Base-by-base conservation (phyloP, 2,113 vertebrate species). In the Ceuthmochares aereus region DNA sequence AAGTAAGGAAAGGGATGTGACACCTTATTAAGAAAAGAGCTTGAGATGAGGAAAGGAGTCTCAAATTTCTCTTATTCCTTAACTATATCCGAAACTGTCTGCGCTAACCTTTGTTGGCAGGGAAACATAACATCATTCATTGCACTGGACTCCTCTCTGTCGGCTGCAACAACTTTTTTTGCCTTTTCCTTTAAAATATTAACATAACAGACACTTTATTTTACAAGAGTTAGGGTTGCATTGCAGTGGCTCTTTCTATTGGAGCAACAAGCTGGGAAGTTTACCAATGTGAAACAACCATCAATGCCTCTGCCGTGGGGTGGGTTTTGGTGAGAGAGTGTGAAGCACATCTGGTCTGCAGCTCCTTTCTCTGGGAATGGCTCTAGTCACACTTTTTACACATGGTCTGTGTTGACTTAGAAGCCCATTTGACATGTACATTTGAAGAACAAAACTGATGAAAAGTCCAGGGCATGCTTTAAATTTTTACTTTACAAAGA, bases 261-360 rank as follows among this genome's bases (percentile, higher is more conserved):
- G 40, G 55, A 47, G 11, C 55, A 67, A 8, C 7, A 55, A 42
- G 15, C 42, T 83, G 90, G 68, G 60, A 67, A 47, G 29, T n/a
- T 80, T 6, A 84, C 20, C 52, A 75, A 16, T 7, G 23, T 87
- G 87, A 64, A 95, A 60, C 94, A 96, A 23, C 66, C 87, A 70
- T 10, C 75, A 74, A 3, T 78, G 51, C 83, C 87, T 97, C 75
- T 13, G 12, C 84, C 22, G 4, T 43, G 88, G 95, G 73, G 60
- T 19, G 7, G 22, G 21, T 59, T 89, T 95, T 97, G 96, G 89
- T 7, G 3, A 51, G 42, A 69, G 70, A 51, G 7, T 34, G 59
- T 52, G 15, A 66, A 8, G 54, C 86, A 87, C 96, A 96, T 96
- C 87, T 97, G 94, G 87, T 56, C 84, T 64, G 76, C 72, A 90